Conservation (phyloP, 2,113 vertebrate genomes). For the Microtus montanus region DNA sequence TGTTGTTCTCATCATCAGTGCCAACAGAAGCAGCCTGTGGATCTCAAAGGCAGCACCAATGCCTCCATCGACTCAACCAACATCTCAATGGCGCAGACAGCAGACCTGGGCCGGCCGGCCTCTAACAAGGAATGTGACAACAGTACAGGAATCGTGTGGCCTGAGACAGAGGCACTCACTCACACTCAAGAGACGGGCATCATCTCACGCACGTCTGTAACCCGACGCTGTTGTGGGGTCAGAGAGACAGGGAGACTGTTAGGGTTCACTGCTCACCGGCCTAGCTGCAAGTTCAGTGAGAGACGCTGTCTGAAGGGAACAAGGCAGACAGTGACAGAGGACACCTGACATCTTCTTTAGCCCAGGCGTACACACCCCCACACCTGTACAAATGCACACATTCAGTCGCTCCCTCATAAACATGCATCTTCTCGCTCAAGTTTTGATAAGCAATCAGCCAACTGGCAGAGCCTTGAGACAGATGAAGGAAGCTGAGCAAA, state of each 20-base stretch:
- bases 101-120: background rate
- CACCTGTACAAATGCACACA: background rate
- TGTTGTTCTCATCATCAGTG: background rate
- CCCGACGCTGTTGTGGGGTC: too few species aligned
- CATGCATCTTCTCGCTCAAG: background rate
- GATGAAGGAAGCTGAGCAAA: fast-evolving
- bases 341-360: background rate
- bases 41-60: background rate
- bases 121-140: background rate
- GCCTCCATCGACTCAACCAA: fast-evolving
- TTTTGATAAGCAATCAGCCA: too few species aligned
- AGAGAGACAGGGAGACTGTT: background rate
- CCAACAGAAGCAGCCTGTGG: background rate
- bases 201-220: background rate
- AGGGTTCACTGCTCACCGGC: background rate
- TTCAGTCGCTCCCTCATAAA: background rate
- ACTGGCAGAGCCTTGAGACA: fast-evolving
- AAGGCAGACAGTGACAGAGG: background rate
- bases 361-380: background rate
- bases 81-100: too few species aligned
- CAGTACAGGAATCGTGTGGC: fast-evolving
- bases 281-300: background rate
- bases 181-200: background rate
- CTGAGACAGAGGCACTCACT: background rate
- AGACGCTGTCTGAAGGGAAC: background rate